Evolutionary conservation across 2,797 vertebrate species (phyloP).

Genomic region (Lacerta viridis): DNA sequence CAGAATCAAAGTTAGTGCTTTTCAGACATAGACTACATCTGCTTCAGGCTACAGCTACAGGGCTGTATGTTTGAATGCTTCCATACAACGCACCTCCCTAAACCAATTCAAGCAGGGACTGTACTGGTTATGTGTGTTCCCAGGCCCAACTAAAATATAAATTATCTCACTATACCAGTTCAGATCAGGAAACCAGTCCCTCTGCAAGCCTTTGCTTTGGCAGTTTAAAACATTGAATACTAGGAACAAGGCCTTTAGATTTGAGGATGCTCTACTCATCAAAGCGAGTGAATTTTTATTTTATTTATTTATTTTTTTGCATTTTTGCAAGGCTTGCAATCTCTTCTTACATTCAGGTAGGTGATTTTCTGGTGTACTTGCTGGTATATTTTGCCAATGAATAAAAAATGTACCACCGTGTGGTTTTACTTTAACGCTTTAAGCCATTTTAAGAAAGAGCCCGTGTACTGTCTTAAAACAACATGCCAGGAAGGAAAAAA

Average conservation of each 20-base stretch:
- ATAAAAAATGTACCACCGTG: not conserved
- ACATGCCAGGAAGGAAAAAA: not conserved
- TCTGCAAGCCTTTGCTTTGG: not conserved
- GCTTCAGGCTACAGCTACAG: not conserved
- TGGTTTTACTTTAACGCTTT: not conserved
- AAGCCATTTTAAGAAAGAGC: not conserved
- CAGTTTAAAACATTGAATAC: not conserved
- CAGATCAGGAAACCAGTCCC: not conserved
- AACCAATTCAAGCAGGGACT: not conserved
- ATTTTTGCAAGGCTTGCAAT: not conserved
- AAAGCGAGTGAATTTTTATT: not conserved
- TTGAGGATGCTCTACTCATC: not conserved
- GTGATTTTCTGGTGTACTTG: not conserved
- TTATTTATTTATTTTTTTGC: too few species aligned
- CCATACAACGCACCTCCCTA: not conserved
- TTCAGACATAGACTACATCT: not conserved
- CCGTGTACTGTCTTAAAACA: not conserved
- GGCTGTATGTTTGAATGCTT: not conserved
- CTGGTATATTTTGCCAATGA: not conserved
- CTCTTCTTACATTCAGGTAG: not conserved
- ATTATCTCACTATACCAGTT: not conserved
- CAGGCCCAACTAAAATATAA: not conserved
- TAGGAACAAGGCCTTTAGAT: not conserved
- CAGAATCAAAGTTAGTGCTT: not conserved
- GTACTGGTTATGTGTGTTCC: not conserved